Evolutionary conservation across 2,888 invertebrate species (phyloP).

Genomic region (Euclidia mi): DNA sequence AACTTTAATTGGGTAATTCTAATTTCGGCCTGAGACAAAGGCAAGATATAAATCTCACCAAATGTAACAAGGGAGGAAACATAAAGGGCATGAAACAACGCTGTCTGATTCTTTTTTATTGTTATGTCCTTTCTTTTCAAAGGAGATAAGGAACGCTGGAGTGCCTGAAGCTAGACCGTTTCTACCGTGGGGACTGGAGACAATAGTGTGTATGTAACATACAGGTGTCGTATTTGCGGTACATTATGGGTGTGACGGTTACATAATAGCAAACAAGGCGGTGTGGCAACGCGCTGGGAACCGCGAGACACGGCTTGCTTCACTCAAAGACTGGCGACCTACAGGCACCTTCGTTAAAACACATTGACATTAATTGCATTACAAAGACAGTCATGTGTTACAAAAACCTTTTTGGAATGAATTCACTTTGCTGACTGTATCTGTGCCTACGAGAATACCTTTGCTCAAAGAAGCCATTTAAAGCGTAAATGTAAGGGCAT

Average conservation of each 20-base stretch:
- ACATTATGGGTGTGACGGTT: neutral
- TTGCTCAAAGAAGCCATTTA: no score
- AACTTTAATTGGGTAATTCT: constrained; percentile 7
- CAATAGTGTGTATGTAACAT: no score
- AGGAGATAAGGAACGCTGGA: no score
- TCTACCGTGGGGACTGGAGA: no score
- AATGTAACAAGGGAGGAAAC: neutral
- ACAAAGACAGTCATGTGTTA: constrained; percentile 1
- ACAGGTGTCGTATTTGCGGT: neutral
- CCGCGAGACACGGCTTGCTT: constrained; percentile 3
- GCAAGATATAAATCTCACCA: constrained; percentile 3
- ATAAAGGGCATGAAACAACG: no score
- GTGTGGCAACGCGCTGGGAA: constrained; percentile 2
- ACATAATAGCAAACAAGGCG: neutral
- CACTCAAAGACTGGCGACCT: neutral
- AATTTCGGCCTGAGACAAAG: neutral
- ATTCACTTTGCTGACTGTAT: no score
- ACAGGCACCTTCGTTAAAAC: constrained; percentile 2
- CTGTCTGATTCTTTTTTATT: no score
- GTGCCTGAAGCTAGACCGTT: neutral
- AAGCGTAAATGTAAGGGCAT: no score
- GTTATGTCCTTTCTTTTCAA: no score
- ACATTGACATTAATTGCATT: constrained; percentile 7
- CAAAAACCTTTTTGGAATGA: neutral
- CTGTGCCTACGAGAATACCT: no score